Conservation (phyloP, 2,888 invertebrate genomes). For the Pheosia gnoma region DNA sequence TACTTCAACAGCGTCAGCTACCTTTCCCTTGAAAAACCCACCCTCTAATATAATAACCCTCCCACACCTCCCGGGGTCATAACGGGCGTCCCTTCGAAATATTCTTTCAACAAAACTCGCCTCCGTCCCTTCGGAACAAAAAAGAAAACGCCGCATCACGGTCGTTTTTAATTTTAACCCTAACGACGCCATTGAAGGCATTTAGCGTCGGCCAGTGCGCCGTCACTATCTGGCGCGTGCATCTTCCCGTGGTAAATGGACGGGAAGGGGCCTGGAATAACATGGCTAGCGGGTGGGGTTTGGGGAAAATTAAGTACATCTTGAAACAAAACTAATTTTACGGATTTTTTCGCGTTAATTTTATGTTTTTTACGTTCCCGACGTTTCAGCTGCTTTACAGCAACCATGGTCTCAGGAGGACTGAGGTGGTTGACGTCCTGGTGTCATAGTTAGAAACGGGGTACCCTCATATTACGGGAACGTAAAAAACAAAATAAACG, state of each 20-base stretch:
- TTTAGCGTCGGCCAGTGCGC: slow-evolving; percentile 73
- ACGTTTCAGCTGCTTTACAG: too few species aligned
- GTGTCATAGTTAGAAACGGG: too few species aligned
- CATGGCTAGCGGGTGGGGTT: slow-evolving; percentile 35
- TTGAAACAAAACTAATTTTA: too few species aligned
- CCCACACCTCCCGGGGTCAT: slow-evolving; percentile 67
- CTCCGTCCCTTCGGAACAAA: slow-evolving; percentile 71
- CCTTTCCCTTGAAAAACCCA: slow-evolving; percentile 57
- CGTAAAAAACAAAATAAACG: too few species aligned
- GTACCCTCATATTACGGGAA: too few species aligned
- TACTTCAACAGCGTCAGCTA: slow-evolving; percentile 65
- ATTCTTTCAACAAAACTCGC: slow-evolving; percentile 76
- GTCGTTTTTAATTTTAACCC: slow-evolving; percentile 81
- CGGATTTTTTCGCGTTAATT: too few species aligned
- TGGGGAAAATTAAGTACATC: slow-evolving; percentile 28
- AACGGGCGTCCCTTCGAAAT: slow-evolving; percentile 74
- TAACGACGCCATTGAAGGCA: slow-evolving; percentile 79
- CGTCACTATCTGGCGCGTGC: slow-evolving; percentile 69
- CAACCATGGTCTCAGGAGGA: too few species aligned
- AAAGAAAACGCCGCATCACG: slow-evolving; percentile 81
- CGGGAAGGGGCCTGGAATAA: slow-evolving; percentile 57
- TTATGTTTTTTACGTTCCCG: too few species aligned
- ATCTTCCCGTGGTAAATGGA: slow-evolving; percentile 71
- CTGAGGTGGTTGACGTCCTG: too few species aligned
- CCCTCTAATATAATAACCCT: slow-evolving; percentile 73